phyloP scores from a whole-genome alignment of 2,113 vertebrate species.

The Promerops cafer region DNA sequence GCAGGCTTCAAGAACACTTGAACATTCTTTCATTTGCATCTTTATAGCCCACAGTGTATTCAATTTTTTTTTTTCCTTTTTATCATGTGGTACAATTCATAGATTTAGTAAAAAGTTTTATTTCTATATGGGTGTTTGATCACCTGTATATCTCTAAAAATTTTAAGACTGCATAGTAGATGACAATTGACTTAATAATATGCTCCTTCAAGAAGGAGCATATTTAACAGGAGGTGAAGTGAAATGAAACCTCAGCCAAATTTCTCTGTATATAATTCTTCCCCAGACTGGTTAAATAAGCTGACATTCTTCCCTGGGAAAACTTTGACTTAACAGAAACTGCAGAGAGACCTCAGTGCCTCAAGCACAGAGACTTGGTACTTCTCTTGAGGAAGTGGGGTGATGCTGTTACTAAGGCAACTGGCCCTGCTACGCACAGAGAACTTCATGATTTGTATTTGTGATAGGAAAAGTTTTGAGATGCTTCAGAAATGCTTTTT shows the following conservation, averaged over 20 bases:
- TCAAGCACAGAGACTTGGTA: neutral
- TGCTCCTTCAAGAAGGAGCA: neutral
- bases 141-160: neutral
- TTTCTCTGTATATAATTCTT: neutral
- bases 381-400: neutral
- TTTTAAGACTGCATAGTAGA: neutral
- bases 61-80: neutral
- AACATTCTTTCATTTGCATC: neutral
- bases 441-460: neutral
- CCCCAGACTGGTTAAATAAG: neutral
- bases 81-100: neutral
- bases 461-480: neutral
- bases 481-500: neutral
- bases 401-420: neutral
- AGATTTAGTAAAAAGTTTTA: neutral
- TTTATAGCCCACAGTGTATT: neutral
- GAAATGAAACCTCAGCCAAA: neutral
- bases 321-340: neutral
- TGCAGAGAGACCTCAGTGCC: neutral
- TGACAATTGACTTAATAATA: neutral
- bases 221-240: neutral
- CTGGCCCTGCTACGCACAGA: neutral
- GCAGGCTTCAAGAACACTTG: neutral
- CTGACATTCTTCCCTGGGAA: neutral
- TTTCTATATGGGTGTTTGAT: neutral